Percentiles rank a stretch among this genome's conserved stretches.
phyloP scores from a whole-genome alignment of 2,797 vertebrate species.

The Gymnopithys bicolor region DNA sequence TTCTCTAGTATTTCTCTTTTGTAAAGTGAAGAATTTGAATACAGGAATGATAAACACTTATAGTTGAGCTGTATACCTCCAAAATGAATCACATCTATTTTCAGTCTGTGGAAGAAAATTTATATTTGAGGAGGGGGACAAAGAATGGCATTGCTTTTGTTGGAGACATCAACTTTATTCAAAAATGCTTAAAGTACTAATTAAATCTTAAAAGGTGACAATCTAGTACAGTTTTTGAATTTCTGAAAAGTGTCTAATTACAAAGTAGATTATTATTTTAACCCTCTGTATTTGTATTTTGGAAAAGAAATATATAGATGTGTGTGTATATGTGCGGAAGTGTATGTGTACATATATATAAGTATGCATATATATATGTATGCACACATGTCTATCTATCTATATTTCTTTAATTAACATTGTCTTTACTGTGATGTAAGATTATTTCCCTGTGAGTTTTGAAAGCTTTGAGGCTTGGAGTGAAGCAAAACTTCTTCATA shows the following conservation, averaged over 20 bases:
- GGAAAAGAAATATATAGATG: neutral
- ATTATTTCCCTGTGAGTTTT: neutral
- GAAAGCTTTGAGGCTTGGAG: neutral
- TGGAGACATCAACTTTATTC: neutral
- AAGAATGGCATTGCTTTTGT: neutral
- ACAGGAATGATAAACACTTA: neutral
- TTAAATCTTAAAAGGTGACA: neutral
- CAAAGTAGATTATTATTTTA: neutral
- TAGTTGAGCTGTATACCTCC: neutral
- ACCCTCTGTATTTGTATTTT: neutral
- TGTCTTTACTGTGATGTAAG: neutral
- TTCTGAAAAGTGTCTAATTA: neutral
- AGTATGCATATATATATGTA: neutral
- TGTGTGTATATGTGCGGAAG: neutral
- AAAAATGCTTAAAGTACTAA: neutral
- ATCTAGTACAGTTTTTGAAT: neutral
- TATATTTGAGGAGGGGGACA: neutral
- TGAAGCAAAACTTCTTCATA: neutral
- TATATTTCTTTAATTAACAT: neutral
- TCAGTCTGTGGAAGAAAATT: neutral
- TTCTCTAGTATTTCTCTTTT: neutral
- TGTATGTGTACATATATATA: neutral
- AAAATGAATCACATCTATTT: neutral
- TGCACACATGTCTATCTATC: neutral
- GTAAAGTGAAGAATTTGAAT: neutral